Base-by-base conservation (phyloP, 2,113 vertebrate genomes). In the Psophia crepitans region DNA sequence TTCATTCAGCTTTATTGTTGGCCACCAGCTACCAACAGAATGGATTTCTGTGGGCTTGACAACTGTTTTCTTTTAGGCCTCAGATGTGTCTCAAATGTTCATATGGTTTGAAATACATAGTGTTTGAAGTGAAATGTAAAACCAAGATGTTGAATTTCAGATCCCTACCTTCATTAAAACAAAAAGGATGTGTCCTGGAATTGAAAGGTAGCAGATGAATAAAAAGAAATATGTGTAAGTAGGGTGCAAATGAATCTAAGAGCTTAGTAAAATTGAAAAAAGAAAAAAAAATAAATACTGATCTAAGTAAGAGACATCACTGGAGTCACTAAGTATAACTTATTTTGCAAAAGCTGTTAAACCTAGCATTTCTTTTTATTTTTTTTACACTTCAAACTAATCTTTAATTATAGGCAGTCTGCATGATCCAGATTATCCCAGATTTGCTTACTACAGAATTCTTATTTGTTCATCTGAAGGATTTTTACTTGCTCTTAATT, bases 151-250 rank as follows among this genome's bases (percentile, higher is more conserved):
- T 10, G 49, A 83, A 76, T 75, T 91, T 93, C 14, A 63, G 12
- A 46, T 22, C 20, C 10, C 10, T 32, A 17, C 1, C 7, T 51
- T 23, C 51, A 9, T 69, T 84, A 51, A 64, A 88, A 39, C 17
- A 74, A 75, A 68, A 37, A 19, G 2, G 5, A 5, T 11, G 20
- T 1, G 0, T 27, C 3, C 9, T 63, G 28, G 6, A 71, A 58
- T 6, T 24, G 24, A 57, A 63, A 74, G 6, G 12, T 28, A 84
- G 8, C 4, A 58, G 88, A 30, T n/a, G 2, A 77, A 57, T 63
- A 41, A 44, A 35, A 65, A 60, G 4, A 53, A 51, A 53, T 58
- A 37, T 11, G 2, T 65, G 3, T 44, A n/a, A 81, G 33, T 33
- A 65, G 11, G 6, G 5, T 70, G 27, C 35, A 54, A 8, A 19